Conservation (phyloP, 2,113 vertebrate genomes). For the Bostrychus sinensis region DNA sequence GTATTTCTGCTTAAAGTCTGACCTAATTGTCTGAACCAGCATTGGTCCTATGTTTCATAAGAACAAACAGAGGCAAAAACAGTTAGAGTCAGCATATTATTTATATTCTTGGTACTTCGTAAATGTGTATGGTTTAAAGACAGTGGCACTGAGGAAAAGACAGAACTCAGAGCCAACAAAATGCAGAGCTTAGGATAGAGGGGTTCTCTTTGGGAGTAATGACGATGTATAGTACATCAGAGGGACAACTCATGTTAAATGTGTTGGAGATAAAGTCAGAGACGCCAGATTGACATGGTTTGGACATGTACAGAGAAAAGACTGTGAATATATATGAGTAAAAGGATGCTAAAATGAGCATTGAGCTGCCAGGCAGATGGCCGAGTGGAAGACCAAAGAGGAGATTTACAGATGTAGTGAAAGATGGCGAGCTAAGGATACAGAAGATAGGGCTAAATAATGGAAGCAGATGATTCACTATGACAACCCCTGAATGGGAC, state of each 20-base stretch:
- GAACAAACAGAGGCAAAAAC: not conserved
- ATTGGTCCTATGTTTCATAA: slow-evolving; percentile 81
- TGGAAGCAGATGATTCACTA: not conserved
- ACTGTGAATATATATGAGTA: not conserved
- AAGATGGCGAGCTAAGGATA: too few species aligned
- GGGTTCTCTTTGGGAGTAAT: not conserved
- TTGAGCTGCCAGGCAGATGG: not conserved
- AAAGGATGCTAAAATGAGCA: not conserved
- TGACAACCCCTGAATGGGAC: not conserved
- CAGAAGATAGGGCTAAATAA: not conserved
- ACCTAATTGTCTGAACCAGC: slow-evolving; percentile 89
- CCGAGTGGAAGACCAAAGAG: too few species aligned
- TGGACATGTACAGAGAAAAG: not conserved
- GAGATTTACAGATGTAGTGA: too few species aligned
- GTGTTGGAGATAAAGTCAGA: not conserved
- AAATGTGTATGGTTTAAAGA: not conserved
- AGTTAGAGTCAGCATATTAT: not conserved
- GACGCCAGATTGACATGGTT: not conserved
- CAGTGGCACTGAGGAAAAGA: too few species aligned
- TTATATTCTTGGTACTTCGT: not conserved
- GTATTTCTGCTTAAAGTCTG: slow-evolving; percentile 95
- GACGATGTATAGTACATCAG: too few species aligned
- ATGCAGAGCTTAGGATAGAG: not conserved
- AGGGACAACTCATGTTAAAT: not conserved
- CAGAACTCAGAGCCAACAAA: too few species aligned